phyloP scores from a whole-genome alignment of 2,797 vertebrate species.

The Siniperca obscura region DNA sequence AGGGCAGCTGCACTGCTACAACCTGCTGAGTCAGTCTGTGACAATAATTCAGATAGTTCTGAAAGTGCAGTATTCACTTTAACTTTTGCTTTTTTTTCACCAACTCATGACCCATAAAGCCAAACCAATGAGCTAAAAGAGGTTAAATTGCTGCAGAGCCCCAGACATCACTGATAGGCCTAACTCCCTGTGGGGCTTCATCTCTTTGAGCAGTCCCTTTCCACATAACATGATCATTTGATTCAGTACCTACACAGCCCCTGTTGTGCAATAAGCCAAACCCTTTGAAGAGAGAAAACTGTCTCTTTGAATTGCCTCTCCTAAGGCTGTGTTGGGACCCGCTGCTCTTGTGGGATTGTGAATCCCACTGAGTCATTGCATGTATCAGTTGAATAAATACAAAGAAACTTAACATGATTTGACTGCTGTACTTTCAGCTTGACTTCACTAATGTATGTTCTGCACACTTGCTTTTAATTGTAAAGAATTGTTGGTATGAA shows the following conservation, averaged over 20 bases:
- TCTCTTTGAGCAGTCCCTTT: not conserved
- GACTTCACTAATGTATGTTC: not conserved
- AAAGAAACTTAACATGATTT: not conserved
- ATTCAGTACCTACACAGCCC: too few species aligned
- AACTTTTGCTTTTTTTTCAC: not conserved
- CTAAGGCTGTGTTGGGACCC: not conserved
- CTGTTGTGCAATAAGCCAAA: too few species aligned
- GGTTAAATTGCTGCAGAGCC: too few species aligned
- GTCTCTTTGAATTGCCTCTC: too few species aligned
- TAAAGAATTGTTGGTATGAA: not conserved
- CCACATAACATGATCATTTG: not conserved
- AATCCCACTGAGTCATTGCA: not conserved
- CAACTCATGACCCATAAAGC: not conserved
- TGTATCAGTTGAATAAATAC: not conserved
- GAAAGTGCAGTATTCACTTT: not conserved
- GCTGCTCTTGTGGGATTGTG: not conserved
- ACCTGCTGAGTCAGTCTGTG: not conserved
- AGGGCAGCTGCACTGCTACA: not conserved
- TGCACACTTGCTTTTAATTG: not conserved
- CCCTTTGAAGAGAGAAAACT: too few species aligned
- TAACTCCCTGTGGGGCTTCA: not conserved
- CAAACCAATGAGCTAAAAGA: too few species aligned
- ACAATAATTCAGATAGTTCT: not conserved
- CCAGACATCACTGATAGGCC: not conserved
- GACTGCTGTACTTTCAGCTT: not conserved